Base-by-base conservation (phyloP, 2,797 vertebrate genomes). In the Kryptolebias ocellatus region DNA sequence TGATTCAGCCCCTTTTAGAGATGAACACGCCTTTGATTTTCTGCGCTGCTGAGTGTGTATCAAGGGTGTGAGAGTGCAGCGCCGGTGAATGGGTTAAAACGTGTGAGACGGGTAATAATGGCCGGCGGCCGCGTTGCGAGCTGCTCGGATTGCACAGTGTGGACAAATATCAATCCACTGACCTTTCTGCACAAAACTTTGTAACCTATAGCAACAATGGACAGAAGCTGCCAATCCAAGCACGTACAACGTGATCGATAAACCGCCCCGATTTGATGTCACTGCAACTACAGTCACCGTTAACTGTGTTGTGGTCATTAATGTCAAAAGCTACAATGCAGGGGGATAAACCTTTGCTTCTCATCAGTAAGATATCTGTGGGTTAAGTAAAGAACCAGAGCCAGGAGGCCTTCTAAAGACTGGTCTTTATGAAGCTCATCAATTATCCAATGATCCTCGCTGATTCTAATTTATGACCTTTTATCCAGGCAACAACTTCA, bases 21-120 rank as follows among this genome's bases (percentile, higher is more conserved):
- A 62, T 65, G 62, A 72, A 76, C 76, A 61, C 3, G 17, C n/a
- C 56, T 89, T 87, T 85, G 70, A 81, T 86, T 83, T 83, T 78
- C n/a, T 65, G 15, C 0, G 1, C 6, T 28, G 20, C 7, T 49
- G 17, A 45, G 39, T n/a, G 27, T 28, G 42, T n/a, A 17, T 59
- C 45, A 0, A 46, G 8, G 60, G 15, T 59, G 34, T 53, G 47
- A 60, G 29, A 66, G 17, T 34, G 20, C n/a, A 2, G 62, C n/a
- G 51, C 72, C 50, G 24, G 60, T 24, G 0, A 2, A 50, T 39
- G 44, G 16, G 51, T 81, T 70, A 53, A 34, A 59, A 44, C 37
- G 53, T 64, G 56, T 6, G 20, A 53, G n/a, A 44, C 16, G 12
- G 49, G 76, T 80, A 78, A 76, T 51, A 62, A 79, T 70, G 76